Percentiles rank a stretch among this genome's conserved stretches.
These are phyloP conservation scores for Emydoidea blandingii DNA, from an alignment of 2,797 vertebrate species.

Conservation along the genomic window DNA sequence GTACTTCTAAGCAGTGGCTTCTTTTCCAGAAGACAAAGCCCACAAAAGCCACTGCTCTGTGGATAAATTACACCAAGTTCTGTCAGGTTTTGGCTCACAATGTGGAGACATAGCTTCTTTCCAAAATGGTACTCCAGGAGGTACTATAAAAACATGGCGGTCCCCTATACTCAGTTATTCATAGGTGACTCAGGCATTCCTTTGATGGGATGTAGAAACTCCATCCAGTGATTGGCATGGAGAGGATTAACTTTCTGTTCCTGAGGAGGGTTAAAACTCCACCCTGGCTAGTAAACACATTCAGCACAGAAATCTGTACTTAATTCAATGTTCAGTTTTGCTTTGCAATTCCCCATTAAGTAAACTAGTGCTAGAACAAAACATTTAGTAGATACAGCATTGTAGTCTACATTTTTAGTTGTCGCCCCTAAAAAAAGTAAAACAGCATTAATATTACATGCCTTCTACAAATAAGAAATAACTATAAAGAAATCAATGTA, in stretches of 20 bases:
- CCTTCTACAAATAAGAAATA: background rate
- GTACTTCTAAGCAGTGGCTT: background rate
- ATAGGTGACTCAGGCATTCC: background rate
- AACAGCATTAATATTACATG: background rate
- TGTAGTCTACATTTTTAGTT: background rate
- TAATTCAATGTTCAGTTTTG: slow-evolving; percentile 50
- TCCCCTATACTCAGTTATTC: background rate
- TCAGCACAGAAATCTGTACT: background rate
- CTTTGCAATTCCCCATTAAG: slow-evolving; percentile 32
- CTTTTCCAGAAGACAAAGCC: background rate
- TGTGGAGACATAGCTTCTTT: background rate
- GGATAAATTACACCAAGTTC: background rate
- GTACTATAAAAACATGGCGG: background rate
- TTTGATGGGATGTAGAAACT: background rate
- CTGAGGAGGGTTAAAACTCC: background rate
- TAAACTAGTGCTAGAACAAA: slow-evolving; percentile 14
- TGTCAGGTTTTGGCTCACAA: background rate
- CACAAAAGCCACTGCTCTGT: background rate
- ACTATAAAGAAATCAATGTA: background rate
- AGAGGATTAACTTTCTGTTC: background rate
- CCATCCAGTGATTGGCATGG: background rate
- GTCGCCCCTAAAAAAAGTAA: too few species aligned
- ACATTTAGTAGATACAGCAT: background rate
- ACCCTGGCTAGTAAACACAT: background rate
- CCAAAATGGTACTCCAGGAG: background rate